These are phyloP conservation scores for Anneissia japonica DNA, from an alignment of 35 echinoderm and acorn worm species.

Conservation along the genomic window DNA sequence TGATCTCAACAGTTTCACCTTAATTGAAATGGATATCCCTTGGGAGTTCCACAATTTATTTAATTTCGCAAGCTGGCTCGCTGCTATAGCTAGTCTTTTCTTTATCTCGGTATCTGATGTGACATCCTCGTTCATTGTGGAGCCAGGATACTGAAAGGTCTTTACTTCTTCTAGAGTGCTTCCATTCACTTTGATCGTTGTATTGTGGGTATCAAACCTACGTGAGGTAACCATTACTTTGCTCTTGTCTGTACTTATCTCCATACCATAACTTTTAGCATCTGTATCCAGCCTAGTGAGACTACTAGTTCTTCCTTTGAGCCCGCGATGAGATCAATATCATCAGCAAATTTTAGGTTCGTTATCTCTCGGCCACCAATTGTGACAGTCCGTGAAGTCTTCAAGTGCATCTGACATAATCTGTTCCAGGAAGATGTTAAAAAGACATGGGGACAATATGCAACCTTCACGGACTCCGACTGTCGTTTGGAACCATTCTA, in stretches of 20 bases:
- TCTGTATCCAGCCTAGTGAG: neutral
- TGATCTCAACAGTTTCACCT: neutral
- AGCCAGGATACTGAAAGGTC: neutral
- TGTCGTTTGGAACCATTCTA: neutral
- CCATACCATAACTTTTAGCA: neutral
- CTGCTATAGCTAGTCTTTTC: neutral
- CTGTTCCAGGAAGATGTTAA: conserved; percentile 5
- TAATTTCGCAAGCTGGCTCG: neutral
- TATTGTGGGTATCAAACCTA: neutral
- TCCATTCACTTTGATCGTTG: neutral
- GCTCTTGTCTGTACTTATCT: neutral
- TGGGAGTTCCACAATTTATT: neutral
- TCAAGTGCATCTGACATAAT: conserved; percentile 10
- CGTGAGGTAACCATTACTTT: neutral
- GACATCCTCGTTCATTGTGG: neutral
- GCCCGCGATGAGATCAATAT: neutral
- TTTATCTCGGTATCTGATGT: neutral
- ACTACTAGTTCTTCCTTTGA: neutral
- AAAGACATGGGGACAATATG: neutral
- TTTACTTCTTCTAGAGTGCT: neutral
- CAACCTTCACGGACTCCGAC: neutral
- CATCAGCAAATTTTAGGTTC: conserved; percentile 1
- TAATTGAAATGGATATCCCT: neutral
- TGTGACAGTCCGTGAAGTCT: neutral
- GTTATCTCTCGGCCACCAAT: neutral